Base-by-base conservation (phyloP, 2,797 vertebrate genomes). In the Oreonectes daqikongensis region DNA sequence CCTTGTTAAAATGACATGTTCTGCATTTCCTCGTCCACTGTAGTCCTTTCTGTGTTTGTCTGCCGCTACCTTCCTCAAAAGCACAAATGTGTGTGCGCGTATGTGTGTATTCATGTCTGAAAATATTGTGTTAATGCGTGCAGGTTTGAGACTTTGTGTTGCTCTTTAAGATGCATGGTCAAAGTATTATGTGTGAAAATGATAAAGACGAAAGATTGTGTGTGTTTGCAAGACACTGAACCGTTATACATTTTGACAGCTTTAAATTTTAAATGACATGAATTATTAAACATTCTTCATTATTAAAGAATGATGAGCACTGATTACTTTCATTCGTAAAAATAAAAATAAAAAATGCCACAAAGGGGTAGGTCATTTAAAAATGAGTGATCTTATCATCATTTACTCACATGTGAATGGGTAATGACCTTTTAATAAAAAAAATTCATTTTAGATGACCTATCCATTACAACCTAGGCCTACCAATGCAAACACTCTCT, bases 21-120 rank as follows among this genome's bases (percentile, higher is more conserved):
- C 40, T 42, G 24, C 48, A 67, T 48, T 53, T 68, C 35, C 75
- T 10, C 24, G 35, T 74, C 70, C 70, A 65, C 64, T 84, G 74
- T 42, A 42, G 12, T 85, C 66, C 52, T 82, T 84, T 76, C 30
- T 85, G 84, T 85, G 79, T 82, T 52, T 80, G 74, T 84, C 67
- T 79, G 77, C 53, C 60, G 66, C 65, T 66, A 81, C 35, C 35
- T 78, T 26, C 20, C 46, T 79, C 22, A 66, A 77, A 82, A 74
- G 69, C 79, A 79, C 52, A 72, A 72, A 35, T 77, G 69, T 61
- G n/a, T 76, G 20, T 53, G 42, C 70, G 71, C 61, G 72, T 68
- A 4, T 72, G 15, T n/a, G 28, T 46, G 57, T 64, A 20, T 42
- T 14, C 71, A 59, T 66, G 44, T 73, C 5, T 72, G 48, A 67